A percentile compares a stretch with the other conserved stretches of the same genome.
phyloP scores from a whole-genome alignment of 2,113 vertebrate species.

The Bubalus kerabau region DNA sequence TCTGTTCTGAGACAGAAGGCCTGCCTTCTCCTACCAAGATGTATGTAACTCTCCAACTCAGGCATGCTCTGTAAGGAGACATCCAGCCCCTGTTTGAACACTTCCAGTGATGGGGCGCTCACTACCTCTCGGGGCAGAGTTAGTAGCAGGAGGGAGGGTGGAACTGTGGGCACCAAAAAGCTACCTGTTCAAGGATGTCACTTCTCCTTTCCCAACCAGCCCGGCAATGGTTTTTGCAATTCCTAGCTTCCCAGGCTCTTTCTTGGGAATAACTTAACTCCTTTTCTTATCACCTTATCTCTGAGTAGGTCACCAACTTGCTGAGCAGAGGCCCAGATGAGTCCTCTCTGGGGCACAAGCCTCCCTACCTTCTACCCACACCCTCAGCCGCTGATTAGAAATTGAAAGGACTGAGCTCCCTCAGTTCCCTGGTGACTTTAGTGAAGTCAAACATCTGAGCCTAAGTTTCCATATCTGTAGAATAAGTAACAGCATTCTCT shows the following conservation, averaged over 20 bases:
- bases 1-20: accelerated
- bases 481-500: neutral
- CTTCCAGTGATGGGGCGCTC: neutral
- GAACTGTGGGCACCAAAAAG: neutral
- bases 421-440: neutral
- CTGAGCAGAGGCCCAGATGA: neutral
- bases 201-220: neutral
- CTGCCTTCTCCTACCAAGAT: neutral
- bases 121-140: neutral
- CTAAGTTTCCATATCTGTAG: neutral
- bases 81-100: neutral
- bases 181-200: neutral
- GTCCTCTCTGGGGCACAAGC: neutral
- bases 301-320: neutral
- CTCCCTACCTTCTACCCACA: neutral
- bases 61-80: neutral
- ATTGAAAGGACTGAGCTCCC: neutral
- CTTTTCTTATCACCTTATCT: neutral
- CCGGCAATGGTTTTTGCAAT: neutral
- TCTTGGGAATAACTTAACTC: neutral
- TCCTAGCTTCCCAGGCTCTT: neutral
- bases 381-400: neutral
- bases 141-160: neutral
- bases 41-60: neutral
- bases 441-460: neutral